These are phyloP conservation scores for Balearica regulorum DNA, from an alignment of 2,797 vertebrate species.

Conservation along the genomic window DNA sequence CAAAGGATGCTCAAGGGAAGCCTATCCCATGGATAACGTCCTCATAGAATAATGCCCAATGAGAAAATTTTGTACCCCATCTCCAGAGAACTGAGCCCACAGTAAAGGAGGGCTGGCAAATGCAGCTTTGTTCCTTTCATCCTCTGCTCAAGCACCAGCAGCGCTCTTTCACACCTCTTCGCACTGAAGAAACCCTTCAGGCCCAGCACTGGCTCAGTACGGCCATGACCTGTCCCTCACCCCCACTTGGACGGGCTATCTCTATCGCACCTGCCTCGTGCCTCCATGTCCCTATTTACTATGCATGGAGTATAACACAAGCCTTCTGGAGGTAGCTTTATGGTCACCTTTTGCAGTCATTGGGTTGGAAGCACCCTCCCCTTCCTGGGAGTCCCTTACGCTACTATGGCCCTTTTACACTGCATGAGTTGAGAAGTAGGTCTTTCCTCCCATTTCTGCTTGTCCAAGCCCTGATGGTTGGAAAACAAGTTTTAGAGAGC, in stretches of 20 bases:
- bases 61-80: neutral
- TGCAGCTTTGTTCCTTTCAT: neutral
- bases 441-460: neutral
- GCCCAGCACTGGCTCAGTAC: too few relatives aligned
- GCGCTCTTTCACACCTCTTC: neutral
- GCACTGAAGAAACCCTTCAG: neutral
- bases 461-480: neutral
- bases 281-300: neutral
- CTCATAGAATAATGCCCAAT: neutral
- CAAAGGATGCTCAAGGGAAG: neutral
- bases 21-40: fast-evolving
- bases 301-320: fast-evolving
- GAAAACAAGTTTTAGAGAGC: neutral
- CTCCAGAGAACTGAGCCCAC: neutral
- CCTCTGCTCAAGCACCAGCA: neutral
- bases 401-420: neutral
- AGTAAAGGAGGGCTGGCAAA: neutral
- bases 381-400: neutral
- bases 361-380: neutral
- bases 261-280: neutral
- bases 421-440: neutral
- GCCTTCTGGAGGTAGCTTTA: neutral
- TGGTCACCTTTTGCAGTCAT: neutral
- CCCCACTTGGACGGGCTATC: neutral
- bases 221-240: neutral